Evolutionary conservation across 1,140 invertebrate genomes (phyloP).

Genomic region (Triops cancriformis): DNA sequence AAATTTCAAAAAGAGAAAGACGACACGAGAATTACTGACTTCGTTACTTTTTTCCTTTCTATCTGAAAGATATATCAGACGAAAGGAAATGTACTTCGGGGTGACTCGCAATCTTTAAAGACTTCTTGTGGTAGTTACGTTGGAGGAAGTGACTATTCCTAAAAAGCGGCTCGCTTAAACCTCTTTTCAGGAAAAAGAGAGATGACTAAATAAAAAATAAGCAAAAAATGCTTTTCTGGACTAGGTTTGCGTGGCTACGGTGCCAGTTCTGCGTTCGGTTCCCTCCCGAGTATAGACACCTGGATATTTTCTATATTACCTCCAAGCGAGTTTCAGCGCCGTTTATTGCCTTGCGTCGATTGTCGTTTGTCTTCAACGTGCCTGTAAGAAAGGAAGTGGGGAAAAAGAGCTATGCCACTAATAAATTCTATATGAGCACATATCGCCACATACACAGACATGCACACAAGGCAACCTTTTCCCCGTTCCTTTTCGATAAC

Average conservation of each 20-base stretch:
- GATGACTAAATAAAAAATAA: neutral
- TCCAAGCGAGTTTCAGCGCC: neutral
- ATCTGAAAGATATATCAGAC: no score
- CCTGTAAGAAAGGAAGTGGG: neutral
- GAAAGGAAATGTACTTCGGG: no score
- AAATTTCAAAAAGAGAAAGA: no score
- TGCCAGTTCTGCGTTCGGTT: neutral
- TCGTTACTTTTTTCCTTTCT: no score
- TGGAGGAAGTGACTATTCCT: no score
- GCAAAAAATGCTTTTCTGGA: neutral
- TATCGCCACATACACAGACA: neutral
- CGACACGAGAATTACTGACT: no score
- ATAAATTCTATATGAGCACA: slow-evolving; percentile 14
- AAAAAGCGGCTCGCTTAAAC: neutral
- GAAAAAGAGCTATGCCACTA: neutral
- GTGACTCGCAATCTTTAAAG: no score
- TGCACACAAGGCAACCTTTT: neutral
- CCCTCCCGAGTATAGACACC: neutral
- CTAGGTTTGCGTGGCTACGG: neutral
- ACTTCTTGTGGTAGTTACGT: no score
- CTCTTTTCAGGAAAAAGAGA: neutral
- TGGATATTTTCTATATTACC: slow-evolving; percentile 11
- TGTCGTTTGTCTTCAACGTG: slow-evolving; percentile 5
- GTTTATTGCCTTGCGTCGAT: neutral
- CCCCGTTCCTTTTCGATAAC: neutral